These are phyloP conservation scores for Leiothrix lutea DNA, from an alignment of 2,113 vertebrate species.

Conservation along the genomic window DNA sequence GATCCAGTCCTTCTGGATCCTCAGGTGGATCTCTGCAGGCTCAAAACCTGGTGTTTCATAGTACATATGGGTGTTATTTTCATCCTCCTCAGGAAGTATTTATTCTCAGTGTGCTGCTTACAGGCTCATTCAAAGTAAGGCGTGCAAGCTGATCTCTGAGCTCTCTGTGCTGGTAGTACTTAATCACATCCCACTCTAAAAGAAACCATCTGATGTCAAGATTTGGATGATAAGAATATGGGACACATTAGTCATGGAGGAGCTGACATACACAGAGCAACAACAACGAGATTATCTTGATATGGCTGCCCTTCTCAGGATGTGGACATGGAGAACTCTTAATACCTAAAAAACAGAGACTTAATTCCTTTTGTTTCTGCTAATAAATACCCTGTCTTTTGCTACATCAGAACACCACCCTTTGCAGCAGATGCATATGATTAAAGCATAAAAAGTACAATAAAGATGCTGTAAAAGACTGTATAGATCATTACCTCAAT, in stretches of 20 bases:
- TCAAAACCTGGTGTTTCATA: not conserved
- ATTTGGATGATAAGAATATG: slow-evolving; percentile 48
- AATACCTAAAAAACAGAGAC: not conserved
- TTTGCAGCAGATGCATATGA: not conserved
- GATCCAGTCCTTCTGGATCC: not conserved
- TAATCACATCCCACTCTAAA: slow-evolving; percentile 42
- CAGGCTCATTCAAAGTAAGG: not conserved
- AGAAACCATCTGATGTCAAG: slow-evolving; percentile 55
- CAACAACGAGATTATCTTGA: slow-evolving; percentile 8
- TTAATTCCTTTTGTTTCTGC: not conserved
- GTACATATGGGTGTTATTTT: not conserved
- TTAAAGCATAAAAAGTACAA: not conserved
- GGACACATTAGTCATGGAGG: slow-evolving; percentile 58
- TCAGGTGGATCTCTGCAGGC: not conserved
- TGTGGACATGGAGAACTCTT: not conserved
- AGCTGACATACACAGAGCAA: slow-evolving; percentile 8
- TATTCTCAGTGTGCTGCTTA: not conserved
- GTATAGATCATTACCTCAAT: not conserved
- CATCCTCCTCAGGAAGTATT: slow-evolving; percentile 7
- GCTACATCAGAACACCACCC: not conserved
- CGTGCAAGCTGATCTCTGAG: slow-evolving; percentile 14
- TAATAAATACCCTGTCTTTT: not conserved
- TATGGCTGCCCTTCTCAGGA: not conserved
- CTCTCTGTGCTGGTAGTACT: not conserved
- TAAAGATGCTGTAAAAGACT: not conserved